Conservation (phyloP, 1,140 invertebrate species). For the Alviniconcha marisindica region DNA sequence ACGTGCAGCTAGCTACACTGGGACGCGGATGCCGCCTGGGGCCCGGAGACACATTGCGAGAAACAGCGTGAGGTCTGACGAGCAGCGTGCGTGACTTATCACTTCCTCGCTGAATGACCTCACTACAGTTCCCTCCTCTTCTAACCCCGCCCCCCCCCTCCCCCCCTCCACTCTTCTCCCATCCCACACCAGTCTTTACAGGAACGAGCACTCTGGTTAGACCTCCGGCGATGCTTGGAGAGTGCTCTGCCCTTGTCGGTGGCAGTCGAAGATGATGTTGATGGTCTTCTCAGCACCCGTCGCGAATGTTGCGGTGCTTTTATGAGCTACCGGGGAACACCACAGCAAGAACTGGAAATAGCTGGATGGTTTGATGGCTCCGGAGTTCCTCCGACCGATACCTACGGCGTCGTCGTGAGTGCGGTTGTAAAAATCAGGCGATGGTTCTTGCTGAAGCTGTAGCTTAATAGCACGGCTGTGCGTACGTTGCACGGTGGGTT, state of each 20-base stretch:
- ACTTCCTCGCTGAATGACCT: neutral
- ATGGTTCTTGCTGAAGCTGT: too few relatives aligned
- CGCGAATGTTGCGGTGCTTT: neutral
- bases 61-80: slow-evolving; percentile 13
- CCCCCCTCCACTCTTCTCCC: too few relatives aligned
- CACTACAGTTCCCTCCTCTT: neutral
- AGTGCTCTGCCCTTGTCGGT: neutral
- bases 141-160: too few relatives aligned
- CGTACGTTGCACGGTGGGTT: too few relatives aligned
- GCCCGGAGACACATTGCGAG: neutral
- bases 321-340: neutral
- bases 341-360: neutral
- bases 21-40: too few relatives aligned
- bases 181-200: too few relatives aligned
- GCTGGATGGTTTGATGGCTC: neutral
- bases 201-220: neutral
- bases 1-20: neutral
- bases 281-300: neutral
- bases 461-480: too few relatives aligned
- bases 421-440: too few relatives aligned
- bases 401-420: too few relatives aligned
- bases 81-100: slow-evolving; percentile 1
- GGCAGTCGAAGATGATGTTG: neutral
- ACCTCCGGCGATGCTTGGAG: neutral
- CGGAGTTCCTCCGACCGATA: too few relatives aligned